phyloP scores from a whole-genome alignment of 30 jellyfish, hydroid and myxozoan genomes.

The Pseudorhiza aurosa region DNA sequence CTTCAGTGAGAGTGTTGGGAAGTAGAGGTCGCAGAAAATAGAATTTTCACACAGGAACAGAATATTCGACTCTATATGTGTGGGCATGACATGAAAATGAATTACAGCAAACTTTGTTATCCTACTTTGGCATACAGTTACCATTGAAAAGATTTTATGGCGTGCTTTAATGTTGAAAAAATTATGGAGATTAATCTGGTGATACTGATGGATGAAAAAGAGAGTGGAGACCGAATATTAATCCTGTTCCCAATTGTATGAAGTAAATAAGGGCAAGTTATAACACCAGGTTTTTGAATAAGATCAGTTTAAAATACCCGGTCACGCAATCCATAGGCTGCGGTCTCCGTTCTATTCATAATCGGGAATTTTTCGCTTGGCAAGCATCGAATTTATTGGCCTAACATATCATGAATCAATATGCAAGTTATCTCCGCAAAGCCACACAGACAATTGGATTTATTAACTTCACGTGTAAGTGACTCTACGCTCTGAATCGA shows the following conservation, averaged over 20 bases:
- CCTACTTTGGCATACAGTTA: no score
- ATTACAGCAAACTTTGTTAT: no score
- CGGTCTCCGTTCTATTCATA: not conserved
- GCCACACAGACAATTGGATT: conserved; percentile 25
- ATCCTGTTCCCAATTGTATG: not conserved
- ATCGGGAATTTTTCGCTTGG: conserved; percentile 12
- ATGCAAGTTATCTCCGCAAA: conserved; percentile 4
- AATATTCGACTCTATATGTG: no score
- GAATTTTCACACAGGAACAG: no score
- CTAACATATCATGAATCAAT: conserved; percentile 6
- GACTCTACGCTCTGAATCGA: not conserved
- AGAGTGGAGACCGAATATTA: not conserved
- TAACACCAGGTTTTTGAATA: not conserved
- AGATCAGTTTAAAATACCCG: not conserved
- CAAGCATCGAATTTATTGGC: not conserved
- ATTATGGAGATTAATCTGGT: not conserved
- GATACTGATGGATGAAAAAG: not conserved
- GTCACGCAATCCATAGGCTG: conserved; percentile 6
- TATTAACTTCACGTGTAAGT: not conserved
- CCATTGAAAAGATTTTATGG: no score
- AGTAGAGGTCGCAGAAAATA: no score
- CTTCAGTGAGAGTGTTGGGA: no score
- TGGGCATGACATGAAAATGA: no score
- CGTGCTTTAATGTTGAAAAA: not conserved
- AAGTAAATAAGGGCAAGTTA: not conserved